Conservation (phyloP, 2,113 vertebrate genomes). For the Notarius quadriscutis region DNA sequence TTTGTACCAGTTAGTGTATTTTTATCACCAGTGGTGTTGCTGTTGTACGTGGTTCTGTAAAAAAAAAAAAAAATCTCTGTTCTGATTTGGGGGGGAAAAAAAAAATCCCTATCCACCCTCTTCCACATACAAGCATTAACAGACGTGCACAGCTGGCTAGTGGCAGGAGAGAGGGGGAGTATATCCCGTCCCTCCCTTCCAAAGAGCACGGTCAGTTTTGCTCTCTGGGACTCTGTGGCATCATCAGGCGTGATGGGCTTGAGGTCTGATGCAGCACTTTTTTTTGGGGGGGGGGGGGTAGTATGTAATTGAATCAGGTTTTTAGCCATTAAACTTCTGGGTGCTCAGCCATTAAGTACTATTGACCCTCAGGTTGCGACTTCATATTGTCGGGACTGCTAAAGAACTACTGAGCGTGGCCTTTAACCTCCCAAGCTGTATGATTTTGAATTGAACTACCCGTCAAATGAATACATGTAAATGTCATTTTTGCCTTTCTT, state of each 20-base stretch:
- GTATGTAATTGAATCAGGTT: not conserved
- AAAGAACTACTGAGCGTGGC: not conserved
- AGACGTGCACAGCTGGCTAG: not conserved
- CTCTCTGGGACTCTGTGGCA: not conserved
- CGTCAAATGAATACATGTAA: not conserved
- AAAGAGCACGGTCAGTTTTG: not conserved
- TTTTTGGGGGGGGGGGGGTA: not conserved
- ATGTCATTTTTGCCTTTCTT: not conserved
- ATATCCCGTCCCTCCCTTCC: not conserved
- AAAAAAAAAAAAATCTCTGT: not conserved
- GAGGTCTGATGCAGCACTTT: not conserved
- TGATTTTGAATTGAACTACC: not conserved
- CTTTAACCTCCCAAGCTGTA: not conserved
- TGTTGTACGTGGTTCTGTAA: not conserved
- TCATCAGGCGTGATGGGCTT: not conserved
- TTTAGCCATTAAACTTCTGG: not conserved
- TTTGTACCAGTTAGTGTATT: not conserved
- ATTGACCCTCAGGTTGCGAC: not conserved
- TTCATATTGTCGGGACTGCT: not conserved
- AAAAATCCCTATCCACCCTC: too few relatives aligned
- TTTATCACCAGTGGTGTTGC: not conserved
- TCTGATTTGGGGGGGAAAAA: not conserved
- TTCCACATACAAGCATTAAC: not conserved
- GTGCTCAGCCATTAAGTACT: not conserved
- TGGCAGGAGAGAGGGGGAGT: not conserved